Conservation (phyloP, 2,888 invertebrate species). For the Mycalesis mineus region DNA sequence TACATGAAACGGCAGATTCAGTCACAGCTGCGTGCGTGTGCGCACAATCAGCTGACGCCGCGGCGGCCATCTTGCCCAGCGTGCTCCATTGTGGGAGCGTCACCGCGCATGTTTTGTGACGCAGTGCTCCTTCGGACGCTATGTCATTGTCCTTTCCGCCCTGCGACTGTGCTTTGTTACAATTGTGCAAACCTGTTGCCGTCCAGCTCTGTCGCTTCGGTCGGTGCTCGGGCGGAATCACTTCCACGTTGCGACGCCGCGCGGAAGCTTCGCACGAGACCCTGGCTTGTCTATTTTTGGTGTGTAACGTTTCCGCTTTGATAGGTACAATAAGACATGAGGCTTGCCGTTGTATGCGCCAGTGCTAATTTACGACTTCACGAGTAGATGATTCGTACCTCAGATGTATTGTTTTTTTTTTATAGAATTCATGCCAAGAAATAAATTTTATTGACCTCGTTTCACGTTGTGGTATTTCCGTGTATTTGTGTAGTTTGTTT, state of each 20-base stretch:
- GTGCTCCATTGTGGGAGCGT: slow-evolving; percentile 65
- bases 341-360: slow-evolving; percentile 30
- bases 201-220: slow-evolving; percentile 17
- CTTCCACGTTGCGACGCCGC: slow-evolving; percentile 54
- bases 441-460: slow-evolving; percentile 50
- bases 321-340: slow-evolving; percentile 29
- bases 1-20: slow-evolving; percentile 39
- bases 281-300: slow-evolving; percentile 71
- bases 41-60: slow-evolving; percentile 72
- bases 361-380: slow-evolving; percentile 23
- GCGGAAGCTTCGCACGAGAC: slow-evolving; percentile 59
- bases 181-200: slow-evolving; percentile 43
- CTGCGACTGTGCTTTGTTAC: slow-evolving; percentile 39
- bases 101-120: slow-evolving; percentile 63
- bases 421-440: slow-evolving; percentile 37
- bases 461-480: slow-evolving; percentile 44
- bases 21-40: slow-evolving; percentile 68
- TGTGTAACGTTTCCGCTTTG: slow-evolving; percentile 55
- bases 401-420: slow-evolving; percentile 28
- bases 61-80: slow-evolving; percentile 73
- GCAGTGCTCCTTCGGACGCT: slow-evolving; percentile 60
- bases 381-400: slow-evolving; percentile 13
- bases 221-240: slow-evolving; percentile 24
- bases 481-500: slow-evolving; percentile 37
- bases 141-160: slow-evolving; percentile 67